These are phyloP conservation scores for Phortica okadai DNA, from an alignment of 2,888 invertebrate genomes.

Conservation along the genomic window DNA sequence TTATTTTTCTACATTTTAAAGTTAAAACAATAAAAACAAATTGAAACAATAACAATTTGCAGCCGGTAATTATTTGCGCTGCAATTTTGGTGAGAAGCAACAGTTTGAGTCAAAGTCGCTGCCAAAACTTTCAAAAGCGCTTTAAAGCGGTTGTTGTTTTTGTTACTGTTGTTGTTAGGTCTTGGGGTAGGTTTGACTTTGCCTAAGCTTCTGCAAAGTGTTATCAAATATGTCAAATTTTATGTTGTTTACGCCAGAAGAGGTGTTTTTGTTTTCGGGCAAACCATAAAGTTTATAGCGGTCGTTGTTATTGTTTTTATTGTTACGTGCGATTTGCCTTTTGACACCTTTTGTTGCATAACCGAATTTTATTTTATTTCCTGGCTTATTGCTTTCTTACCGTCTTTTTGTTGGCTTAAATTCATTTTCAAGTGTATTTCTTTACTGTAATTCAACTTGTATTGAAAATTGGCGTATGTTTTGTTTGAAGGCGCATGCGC, in stretches of 20 bases:
- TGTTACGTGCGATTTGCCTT: too few species aligned
- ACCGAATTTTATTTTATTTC: neutral
- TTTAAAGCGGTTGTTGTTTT: neutral
- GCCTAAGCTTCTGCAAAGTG: neutral
- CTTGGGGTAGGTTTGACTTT: slow-evolving; percentile 21
- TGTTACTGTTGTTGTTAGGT: neutral
- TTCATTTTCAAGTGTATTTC: neutral
- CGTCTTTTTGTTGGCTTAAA: neutral
- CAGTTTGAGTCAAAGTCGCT: slow-evolving; percentile 16
- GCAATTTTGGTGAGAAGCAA: slow-evolving; percentile 20
- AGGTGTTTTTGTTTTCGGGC: too few species aligned
- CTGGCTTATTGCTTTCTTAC: neutral
- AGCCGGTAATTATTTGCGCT: neutral
- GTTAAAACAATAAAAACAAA: neutral
- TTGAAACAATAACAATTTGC: neutral
- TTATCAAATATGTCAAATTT: neutral
- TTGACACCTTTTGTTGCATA: too few species aligned
- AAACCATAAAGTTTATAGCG: too few species aligned
- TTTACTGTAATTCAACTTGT: neutral
- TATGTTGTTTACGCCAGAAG: neutral
- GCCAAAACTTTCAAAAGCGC: neutral
- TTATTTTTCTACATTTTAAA: slow-evolving; percentile 2
- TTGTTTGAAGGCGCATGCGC: slow-evolving; percentile 19
- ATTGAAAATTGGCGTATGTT: too few species aligned
- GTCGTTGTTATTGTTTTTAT: too few species aligned